Evolutionary conservation across 2,797 vertebrate species (phyloP).

Genomic region (Lates japonicus): DNA sequence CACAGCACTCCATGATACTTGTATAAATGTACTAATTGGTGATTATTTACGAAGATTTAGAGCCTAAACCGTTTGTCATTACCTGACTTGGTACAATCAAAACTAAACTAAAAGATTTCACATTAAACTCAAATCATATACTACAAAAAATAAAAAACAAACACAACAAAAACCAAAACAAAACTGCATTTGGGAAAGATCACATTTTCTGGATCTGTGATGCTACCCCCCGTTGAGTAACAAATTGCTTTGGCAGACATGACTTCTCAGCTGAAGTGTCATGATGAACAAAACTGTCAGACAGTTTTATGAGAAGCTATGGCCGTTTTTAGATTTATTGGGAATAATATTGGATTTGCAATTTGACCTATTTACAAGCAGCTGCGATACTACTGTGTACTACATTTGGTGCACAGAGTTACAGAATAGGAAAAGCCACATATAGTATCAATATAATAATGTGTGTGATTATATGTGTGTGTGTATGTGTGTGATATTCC

Average conservation of each 20-base stretch:
- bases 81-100: background rate
- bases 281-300: slow-evolving; percentile 46
- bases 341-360: slow-evolving; percentile 23
- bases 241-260: slow-evolving; percentile 46
- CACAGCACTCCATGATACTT: background rate
- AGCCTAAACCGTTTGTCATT: background rate
- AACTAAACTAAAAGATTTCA: slow-evolving; percentile 20
- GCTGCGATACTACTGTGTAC: background rate
- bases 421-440: slow-evolving; percentile 1
- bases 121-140: slow-evolving; percentile 6
- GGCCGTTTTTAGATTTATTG: slow-evolving; percentile 20
- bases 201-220: slow-evolving; percentile 19
- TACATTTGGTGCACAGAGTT: background rate
- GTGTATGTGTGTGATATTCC: background rate
- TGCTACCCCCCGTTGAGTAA: slow-evolving; percentile 23
- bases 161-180: background rate
- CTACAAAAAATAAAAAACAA: too few species aligned
- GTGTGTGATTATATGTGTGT: too few species aligned
- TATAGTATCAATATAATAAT: background rate
- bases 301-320: slow-evolving; percentile 34
- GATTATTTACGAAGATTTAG: background rate
- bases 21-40: background rate
- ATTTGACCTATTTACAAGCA: slow-evolving; percentile 26
- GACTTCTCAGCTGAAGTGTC: slow-evolving; percentile 31
- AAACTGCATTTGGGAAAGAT: slow-evolving; percentile 20